Evolutionary conservation across 2,888 invertebrate species (phyloP).

Genomic region (Protonemura montana): DNA sequence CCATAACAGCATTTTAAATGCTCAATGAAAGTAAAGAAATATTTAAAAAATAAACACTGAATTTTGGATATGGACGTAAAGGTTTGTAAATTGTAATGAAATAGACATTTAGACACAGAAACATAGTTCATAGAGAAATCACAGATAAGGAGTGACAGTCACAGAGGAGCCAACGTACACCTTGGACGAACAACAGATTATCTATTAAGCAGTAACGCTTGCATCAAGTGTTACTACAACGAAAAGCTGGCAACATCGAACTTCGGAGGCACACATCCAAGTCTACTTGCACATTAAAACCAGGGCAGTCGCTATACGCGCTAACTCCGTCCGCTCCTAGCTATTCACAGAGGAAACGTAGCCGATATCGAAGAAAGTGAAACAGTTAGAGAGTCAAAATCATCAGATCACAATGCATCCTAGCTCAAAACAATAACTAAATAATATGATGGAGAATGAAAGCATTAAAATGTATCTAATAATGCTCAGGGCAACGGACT

Average conservation of each 20-base stretch:
- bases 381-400: not conserved
- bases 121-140: too few relatives aligned
- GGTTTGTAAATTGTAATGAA: too few relatives aligned
- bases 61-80: too few relatives aligned
- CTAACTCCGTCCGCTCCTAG: not conserved
- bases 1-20: too few relatives aligned
- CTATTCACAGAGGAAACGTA: not conserved
- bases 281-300: not conserved
- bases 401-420: not conserved
- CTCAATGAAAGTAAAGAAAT: too few relatives aligned
- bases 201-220: not conserved
- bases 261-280: not conserved
- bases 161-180: not conserved
- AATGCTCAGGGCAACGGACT: too few relatives aligned
- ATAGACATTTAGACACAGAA: too few relatives aligned
- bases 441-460: too few relatives aligned
- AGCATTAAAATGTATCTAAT: too few relatives aligned
- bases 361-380: not conserved
- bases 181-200: not conserved
- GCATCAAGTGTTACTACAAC: not conserved
- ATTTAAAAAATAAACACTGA: too few relatives aligned
- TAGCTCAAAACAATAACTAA: not conserved
- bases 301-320: not conserved
- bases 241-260: conserved; percentile 7
- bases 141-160: not conserved